Conservation (phyloP, 2,797 vertebrate genomes). For the Anolis apletophallus region DNA sequence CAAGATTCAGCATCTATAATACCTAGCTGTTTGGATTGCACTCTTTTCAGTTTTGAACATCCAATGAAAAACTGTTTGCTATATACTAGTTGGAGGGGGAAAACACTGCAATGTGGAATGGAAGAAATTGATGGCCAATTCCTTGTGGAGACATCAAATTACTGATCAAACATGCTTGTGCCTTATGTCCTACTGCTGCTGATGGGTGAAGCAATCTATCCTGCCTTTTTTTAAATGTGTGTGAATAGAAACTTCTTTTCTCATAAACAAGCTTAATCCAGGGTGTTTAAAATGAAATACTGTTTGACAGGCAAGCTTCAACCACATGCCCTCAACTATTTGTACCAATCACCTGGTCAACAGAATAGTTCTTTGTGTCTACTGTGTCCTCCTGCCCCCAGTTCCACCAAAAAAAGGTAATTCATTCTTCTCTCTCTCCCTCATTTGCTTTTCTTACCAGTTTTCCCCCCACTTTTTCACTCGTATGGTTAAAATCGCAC, state of each 20-base stretch:
- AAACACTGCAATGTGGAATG: slow-evolving; percentile 39
- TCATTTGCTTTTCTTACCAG: slow-evolving; percentile 59
- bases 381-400: accelerated
- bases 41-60: slow-evolving; percentile 26
- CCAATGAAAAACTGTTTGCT: slow-evolving; percentile 38
- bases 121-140: slow-evolving; percentile 63
- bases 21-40: not conserved
- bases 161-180: slow-evolving; percentile 68
- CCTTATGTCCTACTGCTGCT: slow-evolving; percentile 60
- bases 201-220: slow-evolving; percentile 58
- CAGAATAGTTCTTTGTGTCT: slow-evolving; percentile 72
- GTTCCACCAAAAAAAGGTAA: slow-evolving; percentile 12
- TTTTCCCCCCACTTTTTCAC: slow-evolving; percentile 32
- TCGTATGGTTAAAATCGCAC: slow-evolving; percentile 47
- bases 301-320: slow-evolving; percentile 56
- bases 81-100: not conserved
- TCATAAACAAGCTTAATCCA: slow-evolving; percentile 55
- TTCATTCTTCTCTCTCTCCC: slow-evolving; percentile 49
- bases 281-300: slow-evolving; percentile 64
- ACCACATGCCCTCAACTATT: slow-evolving; percentile 34
- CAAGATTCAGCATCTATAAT: not conserved
- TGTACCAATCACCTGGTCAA: slow-evolving; percentile 55
- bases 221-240: slow-evolving; percentile 43
- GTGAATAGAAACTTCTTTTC: slow-evolving; percentile 8
- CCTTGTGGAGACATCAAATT: slow-evolving; percentile 70